phyloP scores from a whole-genome alignment of 2,113 vertebrate genomes.

The Cynoglossus semilaevis region DNA sequence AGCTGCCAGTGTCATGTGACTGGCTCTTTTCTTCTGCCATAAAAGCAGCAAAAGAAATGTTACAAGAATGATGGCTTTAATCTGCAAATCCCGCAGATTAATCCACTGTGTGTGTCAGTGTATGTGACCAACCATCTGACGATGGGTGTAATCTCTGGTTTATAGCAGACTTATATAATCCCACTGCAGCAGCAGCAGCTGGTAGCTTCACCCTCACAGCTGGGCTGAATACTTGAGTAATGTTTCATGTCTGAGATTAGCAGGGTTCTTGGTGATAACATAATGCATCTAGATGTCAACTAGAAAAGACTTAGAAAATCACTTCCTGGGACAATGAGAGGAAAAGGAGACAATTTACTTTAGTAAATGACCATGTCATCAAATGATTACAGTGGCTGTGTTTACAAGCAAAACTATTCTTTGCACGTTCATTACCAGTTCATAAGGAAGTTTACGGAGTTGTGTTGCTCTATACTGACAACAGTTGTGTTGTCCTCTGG shows the following conservation, averaged over 20 bases:
- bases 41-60: constrained; percentile 11
- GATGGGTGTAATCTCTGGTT: constrained; percentile 56
- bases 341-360: too few species aligned
- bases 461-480: too few species aligned
- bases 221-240: constrained; percentile 25
- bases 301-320: too few species aligned
- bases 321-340: too few species aligned
- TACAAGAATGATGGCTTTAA: constrained; percentile 35
- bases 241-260: constrained; percentile 12
- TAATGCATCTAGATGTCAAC: background rate
- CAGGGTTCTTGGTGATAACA: background rate
- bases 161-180: constrained; percentile 54
- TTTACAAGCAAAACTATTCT: too few species aligned
- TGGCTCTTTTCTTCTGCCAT: background rate
- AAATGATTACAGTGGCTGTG: too few species aligned
- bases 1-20: background rate
- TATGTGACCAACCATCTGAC: constrained; percentile 35
- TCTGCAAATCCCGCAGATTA: constrained; percentile 48
- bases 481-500: too few species aligned
- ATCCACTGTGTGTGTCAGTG: constrained; percentile 54
- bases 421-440: too few species aligned
- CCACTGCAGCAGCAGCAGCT: constrained; percentile 51
- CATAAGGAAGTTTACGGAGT: too few species aligned
- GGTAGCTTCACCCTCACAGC: constrained; percentile 46
- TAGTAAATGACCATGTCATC: too few species aligned